phyloP scores from a whole-genome alignment of 1,140 invertebrate species.

The Trichonephila clavata region DNA sequence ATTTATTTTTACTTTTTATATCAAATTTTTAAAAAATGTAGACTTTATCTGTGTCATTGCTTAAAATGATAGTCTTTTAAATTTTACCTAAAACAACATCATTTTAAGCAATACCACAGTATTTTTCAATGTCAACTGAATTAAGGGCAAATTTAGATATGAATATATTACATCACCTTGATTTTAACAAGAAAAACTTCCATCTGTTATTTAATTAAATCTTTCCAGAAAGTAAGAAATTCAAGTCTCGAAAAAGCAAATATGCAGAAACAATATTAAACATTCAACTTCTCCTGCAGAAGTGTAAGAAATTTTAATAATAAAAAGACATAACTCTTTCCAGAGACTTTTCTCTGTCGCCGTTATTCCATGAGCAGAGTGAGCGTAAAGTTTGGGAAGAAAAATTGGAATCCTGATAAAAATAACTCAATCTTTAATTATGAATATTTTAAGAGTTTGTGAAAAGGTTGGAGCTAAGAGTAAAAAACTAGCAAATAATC shows the following conservation, averaged over 20 bases:
- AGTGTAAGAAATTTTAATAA: not conserved
- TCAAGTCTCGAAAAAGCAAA: not conserved
- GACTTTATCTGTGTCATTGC: too few relatives aligned
- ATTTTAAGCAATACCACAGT: not conserved
- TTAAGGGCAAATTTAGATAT: not conserved
- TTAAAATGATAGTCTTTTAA: not conserved
- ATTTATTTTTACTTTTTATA: too few relatives aligned
- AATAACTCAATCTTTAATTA: not conserved
- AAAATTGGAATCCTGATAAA: not conserved
- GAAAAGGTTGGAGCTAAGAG: not conserved
- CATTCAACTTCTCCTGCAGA: not conserved
- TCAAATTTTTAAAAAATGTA: too few relatives aligned
- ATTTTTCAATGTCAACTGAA: not conserved
- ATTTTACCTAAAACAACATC: not conserved
- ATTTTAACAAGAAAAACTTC: not conserved
- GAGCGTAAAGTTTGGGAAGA: not conserved
- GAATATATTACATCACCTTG: not conserved
- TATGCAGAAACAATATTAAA: not conserved
- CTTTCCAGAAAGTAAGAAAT: not conserved
- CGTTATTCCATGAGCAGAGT: not conserved
- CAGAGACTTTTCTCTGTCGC: not conserved
- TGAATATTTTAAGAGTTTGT: not conserved
- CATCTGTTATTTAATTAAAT: not conserved
- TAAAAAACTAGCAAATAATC: not conserved
- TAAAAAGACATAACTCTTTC: not conserved